Base-by-base conservation (phyloP, 2,888 invertebrate genomes). In the Chorisops tibialis region DNA sequence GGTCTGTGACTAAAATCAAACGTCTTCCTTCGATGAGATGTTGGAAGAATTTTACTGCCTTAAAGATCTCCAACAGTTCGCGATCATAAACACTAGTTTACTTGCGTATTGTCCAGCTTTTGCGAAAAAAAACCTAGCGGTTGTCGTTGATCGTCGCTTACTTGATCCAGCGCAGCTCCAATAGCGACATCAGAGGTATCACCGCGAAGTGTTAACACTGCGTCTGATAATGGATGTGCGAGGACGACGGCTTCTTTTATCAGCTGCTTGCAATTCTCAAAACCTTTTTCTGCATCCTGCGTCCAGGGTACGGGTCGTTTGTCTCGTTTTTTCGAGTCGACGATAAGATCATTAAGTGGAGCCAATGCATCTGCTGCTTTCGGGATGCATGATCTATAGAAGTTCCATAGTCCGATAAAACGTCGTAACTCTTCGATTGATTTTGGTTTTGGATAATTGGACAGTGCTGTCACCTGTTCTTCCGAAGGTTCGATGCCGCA, bases 11-110 rank as follows among this genome's bases (percentile, higher is more conserved):
- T 0, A 65, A 51, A 2, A 21, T 39, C 16, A 52, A 66, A 4
- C 38, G 14, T 14, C 65, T 18, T 1, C 58, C 63, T 21, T 67
- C 65, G 7, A 64, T n/a, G 35, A 63, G 59, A 58, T 68, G 64
- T 24, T 9, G 30, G 9, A 30, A 30, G 30, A 7, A 30, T 2
- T 30, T 30, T 7, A 9, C 9, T 30, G 7, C 59, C 21, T 68
- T 63, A 52, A 75, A 78, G 0, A 75, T 72, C 0, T 74, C 75
- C 3, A 75, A 65, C 0, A 78, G 68, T 66, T 76, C 74, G 5
- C 74, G 48, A 62, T 79, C 76, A 62, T 75, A 77, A 1, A 51
- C 50, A 43, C 62, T 63, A 16, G 75, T 78, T 11, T 72, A 73
- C 6, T 38, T 56, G 70, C 0, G 73, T 60, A 0, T 68, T 59